A percentile compares a stretch with the other conserved stretches of the same genome.
Evolutionary conservation across 2,797 vertebrate species (phyloP).

Genomic region (Basileuterus tristriatus): DNA sequence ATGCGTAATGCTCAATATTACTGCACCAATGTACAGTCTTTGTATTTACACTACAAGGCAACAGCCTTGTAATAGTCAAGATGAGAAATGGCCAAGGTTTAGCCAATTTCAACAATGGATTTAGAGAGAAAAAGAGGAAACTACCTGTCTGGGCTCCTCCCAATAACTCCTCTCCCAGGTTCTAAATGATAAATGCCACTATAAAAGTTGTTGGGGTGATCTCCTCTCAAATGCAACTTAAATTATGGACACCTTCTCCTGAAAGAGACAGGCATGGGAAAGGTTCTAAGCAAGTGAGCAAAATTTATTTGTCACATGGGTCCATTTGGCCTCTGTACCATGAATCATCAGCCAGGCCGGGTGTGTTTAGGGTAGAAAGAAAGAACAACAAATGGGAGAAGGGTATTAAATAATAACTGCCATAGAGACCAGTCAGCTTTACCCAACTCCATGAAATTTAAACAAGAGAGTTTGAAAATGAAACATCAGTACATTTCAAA

Average conservation of each 20-base stretch:
- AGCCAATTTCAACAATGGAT: constrained; percentile 32
- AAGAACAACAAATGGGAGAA: constrained; percentile 10
- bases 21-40: background rate
- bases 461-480: constrained; percentile 33
- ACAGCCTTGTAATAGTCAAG: constrained; percentile 2
- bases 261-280: background rate
- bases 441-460: constrained; percentile 10
- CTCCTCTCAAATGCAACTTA: constrained; percentile 17
- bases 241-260: constrained; percentile 12
- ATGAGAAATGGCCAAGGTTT: constrained; percentile 33
- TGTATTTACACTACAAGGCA: background rate
- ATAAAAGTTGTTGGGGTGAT: constrained; percentile 31
- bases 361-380: constrained; percentile 5
- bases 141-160: background rate
- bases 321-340: background rate
- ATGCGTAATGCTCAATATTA: background rate
- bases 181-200: constrained; percentile 33
- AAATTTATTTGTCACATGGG: constrained; percentile 14
- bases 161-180: background rate
- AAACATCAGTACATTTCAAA: background rate
- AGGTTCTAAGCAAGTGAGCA: constrained; percentile 10
- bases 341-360: background rate
- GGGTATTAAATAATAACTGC: constrained; percentile 35
- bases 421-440: background rate
- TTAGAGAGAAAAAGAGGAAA: constrained; percentile 1